phyloP scores from a whole-genome alignment of 2,113 vertebrate species.

The Chloropsis hardwickii region DNA sequence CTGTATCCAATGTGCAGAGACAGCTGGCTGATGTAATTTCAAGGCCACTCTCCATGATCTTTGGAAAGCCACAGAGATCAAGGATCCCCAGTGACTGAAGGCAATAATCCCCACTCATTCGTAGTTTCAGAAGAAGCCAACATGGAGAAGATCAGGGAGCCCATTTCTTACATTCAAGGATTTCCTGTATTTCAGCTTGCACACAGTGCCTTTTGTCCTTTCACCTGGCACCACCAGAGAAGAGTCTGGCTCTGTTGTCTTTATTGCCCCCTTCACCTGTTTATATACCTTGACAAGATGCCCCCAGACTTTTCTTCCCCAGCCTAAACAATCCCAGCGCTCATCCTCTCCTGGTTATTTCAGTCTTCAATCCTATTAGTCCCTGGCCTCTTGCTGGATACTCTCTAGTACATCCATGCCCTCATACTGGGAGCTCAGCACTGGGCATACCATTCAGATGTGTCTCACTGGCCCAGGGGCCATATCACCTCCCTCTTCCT shows the following conservation, averaged over 20 bases:
- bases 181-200: background rate
- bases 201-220: background rate
- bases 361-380: background rate
- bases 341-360: background rate
- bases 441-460: background rate
- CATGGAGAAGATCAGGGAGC: background rate
- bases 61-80: background rate
- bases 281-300: background rate
- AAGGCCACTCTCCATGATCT: background rate
- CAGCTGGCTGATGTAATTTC: background rate
- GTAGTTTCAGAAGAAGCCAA: background rate
- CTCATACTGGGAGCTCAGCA: background rate
- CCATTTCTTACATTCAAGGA: background rate
- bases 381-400: background rate
- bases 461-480: background rate
- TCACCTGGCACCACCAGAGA: background rate
- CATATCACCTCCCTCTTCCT: background rate
- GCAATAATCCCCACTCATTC: background rate
- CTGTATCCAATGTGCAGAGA: background rate
- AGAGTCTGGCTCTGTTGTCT: background rate
- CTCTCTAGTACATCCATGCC: rapidly evolving
- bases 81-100: background rate
- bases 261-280: background rate
- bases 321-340: background rate
- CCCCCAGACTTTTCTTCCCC: background rate